Percentiles rank a stretch among this genome's conserved stretches.
These are phyloP conservation scores for Corythornis madagascariensis DNA, from an alignment of 2,113 vertebrate species.

Conservation along the genomic window DNA sequence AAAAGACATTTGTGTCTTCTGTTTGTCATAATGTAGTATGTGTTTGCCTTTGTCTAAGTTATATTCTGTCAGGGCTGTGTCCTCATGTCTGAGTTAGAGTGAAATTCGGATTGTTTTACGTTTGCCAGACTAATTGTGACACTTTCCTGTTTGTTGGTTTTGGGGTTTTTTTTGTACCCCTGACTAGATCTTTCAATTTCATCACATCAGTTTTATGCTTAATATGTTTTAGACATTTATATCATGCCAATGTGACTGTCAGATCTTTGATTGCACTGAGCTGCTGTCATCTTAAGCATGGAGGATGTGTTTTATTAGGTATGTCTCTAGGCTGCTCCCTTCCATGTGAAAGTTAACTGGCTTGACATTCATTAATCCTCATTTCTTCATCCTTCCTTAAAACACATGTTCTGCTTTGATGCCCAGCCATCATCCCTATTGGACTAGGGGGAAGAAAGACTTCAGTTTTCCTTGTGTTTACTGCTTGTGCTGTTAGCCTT, in stretches of 20 bases:
- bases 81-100: neutral
- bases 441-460: neutral
- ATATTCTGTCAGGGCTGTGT: neutral
- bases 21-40: fast-evolving
- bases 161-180: neutral
- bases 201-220: neutral
- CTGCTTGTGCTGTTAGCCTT: neutral
- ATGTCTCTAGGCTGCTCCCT: neutral
- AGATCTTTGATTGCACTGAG: neutral
- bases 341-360: neutral
- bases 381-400: neutral
- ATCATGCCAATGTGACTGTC: neutral
- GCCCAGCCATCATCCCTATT: neutral
- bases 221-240: neutral
- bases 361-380: neutral
- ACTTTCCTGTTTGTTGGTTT: neutral
- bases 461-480: neutral
- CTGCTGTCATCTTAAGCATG: neutral
- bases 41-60: neutral
- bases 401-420: neutral
- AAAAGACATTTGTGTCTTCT: neutral
- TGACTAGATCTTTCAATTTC: neutral
- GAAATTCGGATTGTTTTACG: neutral
- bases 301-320: neutral
- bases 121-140: neutral